Evolutionary conservation across 1,140 invertebrate genomes (phyloP), one percentile per base, ranked within the genome.

Genomic region (Drosophila kanapiae): DNA sequence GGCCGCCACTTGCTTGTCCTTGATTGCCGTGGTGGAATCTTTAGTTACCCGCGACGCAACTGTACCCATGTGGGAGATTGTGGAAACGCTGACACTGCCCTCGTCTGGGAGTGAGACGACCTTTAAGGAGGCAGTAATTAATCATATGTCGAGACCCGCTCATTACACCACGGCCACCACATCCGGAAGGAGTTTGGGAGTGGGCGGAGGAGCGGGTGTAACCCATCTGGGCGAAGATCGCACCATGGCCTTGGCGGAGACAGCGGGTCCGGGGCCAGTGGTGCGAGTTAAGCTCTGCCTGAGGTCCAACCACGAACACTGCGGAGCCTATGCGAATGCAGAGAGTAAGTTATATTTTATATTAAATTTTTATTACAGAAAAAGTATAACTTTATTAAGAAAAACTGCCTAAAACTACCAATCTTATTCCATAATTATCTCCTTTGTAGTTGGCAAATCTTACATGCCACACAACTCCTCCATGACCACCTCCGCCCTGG

Each of bases 271-370:
- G 3, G 95, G 95, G 58, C 95, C 96, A 0, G 94, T 95, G 49
- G 95, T 98, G 18, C 93, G 96, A 33, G 95, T 97, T 1, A 96
- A 96, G 74, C 93, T 98, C 1, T 98, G 97, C 81, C 93, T 98
- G n/a, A 94, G 95, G 75, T 95, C 95, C 2, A 96, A 97, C 83
- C 94, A 95, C 31, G 96, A 96, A 29, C 96, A 96, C 71, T 98
- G 97, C 87, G 97, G 97, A 11, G 96, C 97, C 49, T 97, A 96
- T 92, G 94, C 95, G 1, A 95, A 96, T 91, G 97, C 97, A 42
- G 95, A 97, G 85, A 95, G 96, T 97, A 93, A 96, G 96, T 95
- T 56, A 31, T 45, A 6, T 6, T 7, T 31, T 8, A 31, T 7
- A 31, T 6, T 14, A 11, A 40, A 2, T 23, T 2, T 23, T 23